A percentile compares a stretch with the other conserved stretches of the same genome.
These are phyloP conservation scores for Andrena praecox DNA, from an alignment of 2,888 invertebrate genomes.

Conservation along the genomic window DNA sequence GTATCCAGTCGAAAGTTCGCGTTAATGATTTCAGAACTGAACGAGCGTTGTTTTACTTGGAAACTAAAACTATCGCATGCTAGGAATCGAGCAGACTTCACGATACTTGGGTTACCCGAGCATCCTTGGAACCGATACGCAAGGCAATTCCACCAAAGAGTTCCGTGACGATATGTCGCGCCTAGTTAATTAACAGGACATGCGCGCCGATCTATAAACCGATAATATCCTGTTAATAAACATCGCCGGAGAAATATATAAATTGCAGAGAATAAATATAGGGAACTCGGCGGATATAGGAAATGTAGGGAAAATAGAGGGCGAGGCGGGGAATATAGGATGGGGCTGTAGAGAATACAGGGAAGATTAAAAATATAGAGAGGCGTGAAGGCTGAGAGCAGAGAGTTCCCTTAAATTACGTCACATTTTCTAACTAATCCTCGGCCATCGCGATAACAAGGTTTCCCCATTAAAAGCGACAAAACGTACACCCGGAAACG, in stretches of 20 bases:
- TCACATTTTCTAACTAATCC: background rate
- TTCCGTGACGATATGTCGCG: no score
- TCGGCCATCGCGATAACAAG: conserved; percentile 14
- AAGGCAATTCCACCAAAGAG: background rate
- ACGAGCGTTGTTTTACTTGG: background rate
- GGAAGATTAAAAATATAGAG: conserved; percentile 9
- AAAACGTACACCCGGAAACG: conserved; percentile 18
- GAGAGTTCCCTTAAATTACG: background rate
- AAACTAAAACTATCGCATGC: conserved; percentile 6
- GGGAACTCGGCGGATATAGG: background rate
- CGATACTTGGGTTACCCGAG: background rate
- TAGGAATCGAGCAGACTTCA: background rate
- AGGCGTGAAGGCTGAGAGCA: background rate
- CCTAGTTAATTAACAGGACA: no score
- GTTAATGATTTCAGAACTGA: conserved; percentile 13
- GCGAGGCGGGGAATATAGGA: background rate
- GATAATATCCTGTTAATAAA: no score
- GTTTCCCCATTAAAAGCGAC: conserved; percentile 35
- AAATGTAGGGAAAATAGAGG: background rate
- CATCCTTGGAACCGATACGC: no score
- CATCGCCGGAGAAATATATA: background rate
- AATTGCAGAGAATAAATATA: background rate
- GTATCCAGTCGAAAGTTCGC: background rate
- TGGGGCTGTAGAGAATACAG: background rate
- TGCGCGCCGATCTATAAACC: no score